Evolutionary conservation across 1,140 invertebrate genomes (phyloP).

Genomic region (Macrobrachium rosenbergii): DNA sequence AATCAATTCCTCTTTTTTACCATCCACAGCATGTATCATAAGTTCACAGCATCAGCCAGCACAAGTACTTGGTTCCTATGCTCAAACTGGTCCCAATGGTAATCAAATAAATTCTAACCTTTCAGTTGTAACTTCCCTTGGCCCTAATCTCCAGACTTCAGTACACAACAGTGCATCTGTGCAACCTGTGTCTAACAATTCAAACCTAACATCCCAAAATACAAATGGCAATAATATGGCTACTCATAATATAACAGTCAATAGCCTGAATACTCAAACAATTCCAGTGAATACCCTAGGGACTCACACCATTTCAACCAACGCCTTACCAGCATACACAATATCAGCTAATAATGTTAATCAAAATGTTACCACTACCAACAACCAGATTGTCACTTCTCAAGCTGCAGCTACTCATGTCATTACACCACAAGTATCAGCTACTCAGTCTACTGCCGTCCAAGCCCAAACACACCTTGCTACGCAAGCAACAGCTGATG

Average conservation of each 20-base stretch:
- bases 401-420: slow-evolving; percentile 18
- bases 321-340: slow-evolving; percentile 14
- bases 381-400: slow-evolving; percentile 21
- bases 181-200: slow-evolving; percentile 28
- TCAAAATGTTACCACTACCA: slow-evolving; percentile 29
- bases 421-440: slow-evolving; percentile 30
- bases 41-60: slow-evolving; percentile 22
- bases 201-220: slow-evolving; percentile 12
- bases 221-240: slow-evolving; percentile 13
- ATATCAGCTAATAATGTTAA: background rate
- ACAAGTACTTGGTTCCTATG: slow-evolving; percentile 31
- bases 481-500: slow-evolving; percentile 35
- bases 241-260: slow-evolving; percentile 22
- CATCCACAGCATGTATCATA: slow-evolving; percentile 13
- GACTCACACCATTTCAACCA: background rate
- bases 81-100: slow-evolving; percentile 30
- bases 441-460: slow-evolving; percentile 34
- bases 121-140: slow-evolving; percentile 18
- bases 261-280: slow-evolving; percentile 34
- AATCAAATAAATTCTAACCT: slow-evolving; percentile 43
- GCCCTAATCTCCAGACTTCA: slow-evolving; percentile 2
- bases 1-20: background rate
- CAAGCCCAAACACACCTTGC: slow-evolving; percentile 42
- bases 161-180: slow-evolving; percentile 31
- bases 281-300: slow-evolving; percentile 14